Conservation (phyloP, 2,797 vertebrate species). For the Dermochelys coriacea region DNA sequence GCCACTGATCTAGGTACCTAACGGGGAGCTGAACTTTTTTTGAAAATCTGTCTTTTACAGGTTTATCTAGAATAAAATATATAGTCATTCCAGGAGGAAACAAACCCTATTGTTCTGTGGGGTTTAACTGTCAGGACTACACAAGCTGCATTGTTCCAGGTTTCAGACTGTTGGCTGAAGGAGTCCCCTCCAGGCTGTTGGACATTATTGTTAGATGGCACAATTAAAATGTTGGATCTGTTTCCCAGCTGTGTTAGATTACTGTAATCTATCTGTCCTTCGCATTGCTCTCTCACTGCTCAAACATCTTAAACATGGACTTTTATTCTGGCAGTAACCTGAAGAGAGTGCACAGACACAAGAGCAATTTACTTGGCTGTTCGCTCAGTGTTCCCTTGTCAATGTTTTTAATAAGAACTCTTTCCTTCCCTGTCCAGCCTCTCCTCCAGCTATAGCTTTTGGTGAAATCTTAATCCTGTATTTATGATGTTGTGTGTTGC, state of each 20-base stretch:
- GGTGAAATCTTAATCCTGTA: neutral
- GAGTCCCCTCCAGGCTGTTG: slow-evolving; percentile 29
- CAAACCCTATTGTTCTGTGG: slow-evolving; percentile 20
- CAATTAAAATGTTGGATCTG: neutral
- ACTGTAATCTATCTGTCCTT: neutral
- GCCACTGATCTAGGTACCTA: neutral
- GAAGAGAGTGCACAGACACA: neutral
- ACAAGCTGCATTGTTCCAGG: neutral
- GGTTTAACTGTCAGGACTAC: neutral
- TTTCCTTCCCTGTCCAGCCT: slow-evolving; percentile 5
- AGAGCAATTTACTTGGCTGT: neutral
- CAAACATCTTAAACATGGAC: neutral
- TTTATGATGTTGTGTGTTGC: slow-evolving; percentile 9
- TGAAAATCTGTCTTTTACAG: neutral
- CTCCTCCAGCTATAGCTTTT: slow-evolving; percentile 36
- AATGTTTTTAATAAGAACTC: slow-evolving; percentile 11
- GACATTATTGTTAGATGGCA: slow-evolving; percentile 26
- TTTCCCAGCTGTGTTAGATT: slow-evolving; percentile 8
- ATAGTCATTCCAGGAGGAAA: slow-evolving; percentile 1
- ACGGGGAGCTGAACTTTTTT: neutral
- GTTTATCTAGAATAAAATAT: slow-evolving; percentile 4
- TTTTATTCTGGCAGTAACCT: neutral
- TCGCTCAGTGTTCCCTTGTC: neutral
- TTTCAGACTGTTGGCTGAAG: slow-evolving; percentile 28
- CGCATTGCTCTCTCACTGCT: neutral